These are phyloP conservation scores for Tetranychus cinnabarinus DNA, from an alignment of 1,140 invertebrate genomes.

Conservation along the genomic window DNA sequence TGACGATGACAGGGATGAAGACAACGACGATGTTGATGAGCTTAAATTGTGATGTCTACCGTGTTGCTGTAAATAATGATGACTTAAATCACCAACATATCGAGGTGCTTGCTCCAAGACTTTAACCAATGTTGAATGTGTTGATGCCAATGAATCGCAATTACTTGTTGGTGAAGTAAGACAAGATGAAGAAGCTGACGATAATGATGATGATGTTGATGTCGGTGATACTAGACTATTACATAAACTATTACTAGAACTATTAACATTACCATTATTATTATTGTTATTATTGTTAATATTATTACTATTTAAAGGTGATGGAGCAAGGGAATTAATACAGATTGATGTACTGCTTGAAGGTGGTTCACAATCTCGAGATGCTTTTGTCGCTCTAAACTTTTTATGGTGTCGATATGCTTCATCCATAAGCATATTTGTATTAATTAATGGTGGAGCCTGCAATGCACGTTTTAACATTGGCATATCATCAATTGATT, in stretches of 20 bases:
- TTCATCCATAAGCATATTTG: slow-evolving; percentile 71
- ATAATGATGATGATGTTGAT: neutral
- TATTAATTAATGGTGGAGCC: slow-evolving; percentile 47
- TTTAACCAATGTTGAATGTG: slow-evolving; percentile 60
- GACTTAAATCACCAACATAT: slow-evolving; percentile 43
- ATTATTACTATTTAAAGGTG: neutral
- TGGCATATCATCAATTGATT: slow-evolving; percentile 61
- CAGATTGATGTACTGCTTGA: slow-evolving; percentile 6
- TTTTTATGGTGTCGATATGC: slow-evolving; percentile 86
- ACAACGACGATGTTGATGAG: too few species aligned
- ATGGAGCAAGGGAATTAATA: neutral
- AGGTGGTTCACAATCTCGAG: slow-evolving; percentile 16
- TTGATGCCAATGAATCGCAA: slow-evolving; percentile 38
- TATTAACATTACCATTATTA: neutral
- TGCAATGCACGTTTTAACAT: slow-evolving; percentile 70
- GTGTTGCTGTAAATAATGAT: too few species aligned
- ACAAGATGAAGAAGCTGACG: neutral
- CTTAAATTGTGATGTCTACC: too few species aligned
- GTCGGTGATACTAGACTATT: neutral
- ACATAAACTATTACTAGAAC: neutral
- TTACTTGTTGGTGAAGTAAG: slow-evolving; percentile 4
- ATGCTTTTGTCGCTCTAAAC: slow-evolving; percentile 36
- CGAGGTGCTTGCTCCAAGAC: slow-evolving; percentile 63
- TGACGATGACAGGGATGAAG: too few species aligned
- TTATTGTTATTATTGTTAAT: neutral